These are phyloP conservation scores for Dendronephthya gigantea DNA, from an alignment of 64 coral and sea anemone species.

Conservation along the genomic window DNA sequence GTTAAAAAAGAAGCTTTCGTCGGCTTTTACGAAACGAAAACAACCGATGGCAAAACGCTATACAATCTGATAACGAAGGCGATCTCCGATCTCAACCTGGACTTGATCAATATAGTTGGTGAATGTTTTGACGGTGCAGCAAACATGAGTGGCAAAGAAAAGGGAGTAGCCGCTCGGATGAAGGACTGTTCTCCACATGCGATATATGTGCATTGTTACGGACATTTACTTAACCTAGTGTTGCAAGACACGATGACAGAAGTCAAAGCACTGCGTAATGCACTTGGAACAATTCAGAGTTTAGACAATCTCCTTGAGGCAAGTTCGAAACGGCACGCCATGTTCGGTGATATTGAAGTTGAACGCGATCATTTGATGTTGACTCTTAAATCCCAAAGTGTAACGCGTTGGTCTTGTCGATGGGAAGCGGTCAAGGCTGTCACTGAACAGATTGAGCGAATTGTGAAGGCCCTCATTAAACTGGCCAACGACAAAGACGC, in stretches of 20 bases:
- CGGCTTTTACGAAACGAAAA: conserved; percentile 27
- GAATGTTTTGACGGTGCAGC: conserved; percentile 40
- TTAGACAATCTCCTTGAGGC: conserved; percentile 36
- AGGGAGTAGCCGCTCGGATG: conserved; percentile 32
- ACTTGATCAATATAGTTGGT: conserved; percentile 15
- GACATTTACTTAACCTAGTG: conserved; percentile 22
- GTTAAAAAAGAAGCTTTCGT: conserved; percentile 34
- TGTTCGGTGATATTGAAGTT: neutral
- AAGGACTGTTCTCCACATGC: conserved; percentile 20
- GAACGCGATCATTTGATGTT: neutral
- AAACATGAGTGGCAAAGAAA: conserved; percentile 43
- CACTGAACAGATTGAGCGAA: conserved; percentile 35
- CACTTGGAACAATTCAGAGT: conserved; percentile 23
- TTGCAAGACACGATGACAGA: conserved; percentile 31
- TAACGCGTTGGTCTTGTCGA: neutral
- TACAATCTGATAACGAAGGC: conserved; percentile 28
- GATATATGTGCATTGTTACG: conserved; percentile 34
- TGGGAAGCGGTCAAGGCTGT: conserved; percentile 26
- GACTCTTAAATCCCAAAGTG: neutral
- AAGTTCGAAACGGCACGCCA: conserved; percentile 29
- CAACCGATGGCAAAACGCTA: conserved; percentile 23
- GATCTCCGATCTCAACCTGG: conserved; percentile 17
- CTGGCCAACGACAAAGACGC: conserved; percentile 20
- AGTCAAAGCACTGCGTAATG: conserved; percentile 32
- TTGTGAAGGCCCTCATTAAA: conserved; percentile 26